Conservation (phyloP, 2,888 invertebrate genomes). For the Loripinus fragilis region DNA sequence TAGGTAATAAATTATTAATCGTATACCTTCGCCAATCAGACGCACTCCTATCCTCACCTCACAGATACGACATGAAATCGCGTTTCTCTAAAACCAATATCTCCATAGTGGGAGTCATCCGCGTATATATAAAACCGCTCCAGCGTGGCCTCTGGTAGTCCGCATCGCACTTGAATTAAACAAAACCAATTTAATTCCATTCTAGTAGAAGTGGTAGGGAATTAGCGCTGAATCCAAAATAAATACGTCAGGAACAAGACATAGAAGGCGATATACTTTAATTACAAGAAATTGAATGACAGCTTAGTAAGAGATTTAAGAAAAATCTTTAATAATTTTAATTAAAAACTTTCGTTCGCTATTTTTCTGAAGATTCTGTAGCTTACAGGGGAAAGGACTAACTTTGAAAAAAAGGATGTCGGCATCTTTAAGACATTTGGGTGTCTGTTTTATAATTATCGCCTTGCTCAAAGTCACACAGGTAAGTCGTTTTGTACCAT, state of each 20-base stretch:
- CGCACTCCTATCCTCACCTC: not conserved
- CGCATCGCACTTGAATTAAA: slow-evolving; percentile 16
- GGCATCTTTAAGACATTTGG: slow-evolving; percentile 2
- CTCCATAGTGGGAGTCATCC: not conserved
- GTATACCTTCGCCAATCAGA: not conserved
- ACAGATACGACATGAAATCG: slow-evolving; percentile 4
- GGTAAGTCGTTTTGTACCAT: not conserved
- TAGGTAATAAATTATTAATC: slow-evolving; percentile 8
- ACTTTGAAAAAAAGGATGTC: not conserved
- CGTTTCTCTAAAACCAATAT: slow-evolving; percentile 7
- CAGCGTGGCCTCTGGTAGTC: not conserved
- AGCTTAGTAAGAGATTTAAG: not conserved
- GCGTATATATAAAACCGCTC: not conserved
- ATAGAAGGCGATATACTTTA: not conserved
- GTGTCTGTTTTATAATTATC: slow-evolving; percentile 3
- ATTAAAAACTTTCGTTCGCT: no score
- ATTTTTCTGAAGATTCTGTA: no score
- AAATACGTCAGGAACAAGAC: not conserved
- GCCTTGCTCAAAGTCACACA: slow-evolving; percentile 13
- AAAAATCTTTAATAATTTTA: not conserved
- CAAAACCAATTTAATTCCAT: slow-evolving; percentile 14
- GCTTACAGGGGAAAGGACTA: not conserved
- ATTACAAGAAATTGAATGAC: not conserved
- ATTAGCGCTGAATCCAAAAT: not conserved
- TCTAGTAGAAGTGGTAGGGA: not conserved